These are phyloP conservation scores for Hafferia zeledoni DNA, from an alignment of 2,797 vertebrate species.

Conservation along the genomic window DNA sequence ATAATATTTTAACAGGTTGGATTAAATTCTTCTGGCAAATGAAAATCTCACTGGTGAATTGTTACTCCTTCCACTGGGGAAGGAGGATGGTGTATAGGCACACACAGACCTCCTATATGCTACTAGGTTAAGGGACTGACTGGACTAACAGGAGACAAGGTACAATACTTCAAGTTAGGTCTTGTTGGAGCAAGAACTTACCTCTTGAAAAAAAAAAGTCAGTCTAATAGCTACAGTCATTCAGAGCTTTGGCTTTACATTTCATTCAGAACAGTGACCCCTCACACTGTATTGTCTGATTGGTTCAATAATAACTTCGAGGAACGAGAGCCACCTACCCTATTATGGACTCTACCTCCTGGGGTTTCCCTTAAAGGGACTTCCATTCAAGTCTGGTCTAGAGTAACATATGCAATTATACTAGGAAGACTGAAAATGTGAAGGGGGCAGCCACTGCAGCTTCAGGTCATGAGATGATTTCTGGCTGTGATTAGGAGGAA, in stretches of 20 bases:
- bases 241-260: slow-evolving; percentile 28
- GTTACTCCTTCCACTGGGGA: background rate
- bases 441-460: slow-evolving; percentile 29
- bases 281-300: slow-evolving; percentile 2
- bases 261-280: slow-evolving; percentile 36
- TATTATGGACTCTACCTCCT: slow-evolving; percentile 39
- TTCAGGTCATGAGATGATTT: slow-evolving; percentile 40
- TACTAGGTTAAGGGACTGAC: background rate
- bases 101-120: background rate
- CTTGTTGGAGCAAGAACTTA: slow-evolving; percentile 19
- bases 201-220: background rate
- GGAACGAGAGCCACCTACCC: slow-evolving; percentile 29
- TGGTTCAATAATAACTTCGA: slow-evolving; percentile 51
- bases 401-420: slow-evolving; percentile 35
- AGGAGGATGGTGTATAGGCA: background rate
- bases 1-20: background rate
- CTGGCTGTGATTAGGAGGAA: slow-evolving; percentile 42
- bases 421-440: slow-evolving; percentile 16
- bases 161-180: slow-evolving; percentile 55
- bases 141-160: slow-evolving; percentile 43
- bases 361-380: slow-evolving; percentile 9
- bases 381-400: slow-evolving; percentile 18
- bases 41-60: background rate
- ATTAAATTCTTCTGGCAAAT: background rate
- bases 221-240: background rate